These are phyloP conservation scores for Himalopsyche kuldschensis DNA, from an alignment of 2,888 invertebrate species.

Conservation along the genomic window DNA sequence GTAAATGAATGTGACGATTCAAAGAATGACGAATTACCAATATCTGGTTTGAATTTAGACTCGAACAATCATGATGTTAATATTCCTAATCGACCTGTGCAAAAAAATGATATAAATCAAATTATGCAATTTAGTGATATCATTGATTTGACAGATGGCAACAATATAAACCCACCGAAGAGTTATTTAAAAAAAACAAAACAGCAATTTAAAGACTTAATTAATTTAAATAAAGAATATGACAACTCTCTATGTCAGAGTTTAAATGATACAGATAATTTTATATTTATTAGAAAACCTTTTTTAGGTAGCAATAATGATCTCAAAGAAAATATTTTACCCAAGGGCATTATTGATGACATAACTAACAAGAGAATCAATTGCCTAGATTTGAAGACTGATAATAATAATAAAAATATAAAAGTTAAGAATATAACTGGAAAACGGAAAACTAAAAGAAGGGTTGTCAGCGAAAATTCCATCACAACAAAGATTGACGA, in stretches of 20 bases:
- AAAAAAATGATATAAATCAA: background rate
- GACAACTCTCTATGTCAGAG: background rate
- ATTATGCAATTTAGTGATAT: background rate
- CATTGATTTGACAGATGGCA: background rate
- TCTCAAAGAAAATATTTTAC: constrained; percentile 44
- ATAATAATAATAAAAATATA: background rate
- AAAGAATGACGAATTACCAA: background rate
- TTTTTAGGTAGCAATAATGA: background rate
- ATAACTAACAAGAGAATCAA: constrained; percentile 33
- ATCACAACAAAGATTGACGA: background rate
- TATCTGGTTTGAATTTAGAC: background rate
- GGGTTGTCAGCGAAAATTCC: background rate
- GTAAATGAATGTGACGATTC: background rate
- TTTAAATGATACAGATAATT: background rate
- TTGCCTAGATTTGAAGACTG: background rate
- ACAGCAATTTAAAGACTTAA: background rate
- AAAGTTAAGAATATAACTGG: background rate
- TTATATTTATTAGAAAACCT: background rate
- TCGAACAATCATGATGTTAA: background rate
- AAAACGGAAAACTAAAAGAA: background rate
- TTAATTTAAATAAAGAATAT: background rate
- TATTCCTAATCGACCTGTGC: background rate
- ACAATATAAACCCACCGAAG: background rate
- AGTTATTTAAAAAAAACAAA: background rate
- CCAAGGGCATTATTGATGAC: constrained; percentile 41